Base-by-base conservation (phyloP, 35 echinoderm and acorn worm genomes). In the Ophioderma brevispina region DNA sequence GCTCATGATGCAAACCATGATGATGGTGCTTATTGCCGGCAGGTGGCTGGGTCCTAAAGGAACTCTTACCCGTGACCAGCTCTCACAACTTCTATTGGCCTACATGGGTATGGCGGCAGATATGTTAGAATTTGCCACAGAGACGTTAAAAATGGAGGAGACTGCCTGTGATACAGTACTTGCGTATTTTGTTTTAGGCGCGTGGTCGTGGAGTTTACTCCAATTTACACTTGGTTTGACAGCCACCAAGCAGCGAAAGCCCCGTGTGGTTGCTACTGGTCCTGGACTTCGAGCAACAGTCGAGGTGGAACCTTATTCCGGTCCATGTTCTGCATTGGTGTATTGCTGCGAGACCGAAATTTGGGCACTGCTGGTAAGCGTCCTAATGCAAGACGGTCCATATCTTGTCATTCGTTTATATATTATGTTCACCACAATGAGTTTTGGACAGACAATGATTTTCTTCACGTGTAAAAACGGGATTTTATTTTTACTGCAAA, bases 401-500 rank as follows among this genome's bases (percentile, higher is more conserved):
- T 99, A 95, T 49, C 81, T 99, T 17, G 80, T 76, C 18, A 63
- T 95, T 14, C 78, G 97, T 8, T 87, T 99, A 18, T 95, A 95
- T 64, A 81, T 99, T 25, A 87, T 99, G 80, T 77, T 99, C 38
- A 87, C 92, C 13, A 55, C 86, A 19, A 42, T 59, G 10, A 55
- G 84, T 32, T 80, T 95, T 35, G 93, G 88, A 32, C 85, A 95
- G 63, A 92, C 85, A 38, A 91, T 89, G 78, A 90, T 95, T 21
- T 99, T 99, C 76, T 99, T 99, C 64, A 92, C 93, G 5, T 91
- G 82, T 34, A 99, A 99, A 59, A 99, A 99, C 43, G 93, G 78
- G 0, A 87, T 99, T 35, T 35, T 99, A 19, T 89, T 99, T 37
- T 76, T 90, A 81, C 85, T 99, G 11, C 97, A 99, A 42, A 64